Evolutionary conservation across 2,888 invertebrate genomes (phyloP).

Genomic region (Dione vanillae): DNA sequence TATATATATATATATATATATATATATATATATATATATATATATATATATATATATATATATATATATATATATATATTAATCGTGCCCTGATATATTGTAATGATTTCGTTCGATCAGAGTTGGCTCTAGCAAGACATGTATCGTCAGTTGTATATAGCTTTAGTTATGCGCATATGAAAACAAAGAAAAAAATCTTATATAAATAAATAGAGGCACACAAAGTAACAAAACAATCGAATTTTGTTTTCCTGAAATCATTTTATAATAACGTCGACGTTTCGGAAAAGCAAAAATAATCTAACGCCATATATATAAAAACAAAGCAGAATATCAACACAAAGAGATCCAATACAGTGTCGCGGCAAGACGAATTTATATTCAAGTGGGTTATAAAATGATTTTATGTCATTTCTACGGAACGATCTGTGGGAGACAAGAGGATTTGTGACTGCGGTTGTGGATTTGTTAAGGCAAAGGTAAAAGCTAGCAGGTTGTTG

Average conservation of each 20-base stretch:
- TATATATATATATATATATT: no score
- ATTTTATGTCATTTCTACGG: slow-evolving; percentile 55
- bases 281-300: slow-evolving; percentile 4
- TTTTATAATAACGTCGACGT: neutral
- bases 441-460: slow-evolving; percentile 63
- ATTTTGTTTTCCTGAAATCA: neutral
- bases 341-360: slow-evolving; percentile 41
- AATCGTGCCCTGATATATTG: no score
- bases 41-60: no score
- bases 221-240: neutral
- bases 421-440: slow-evolving; percentile 58
- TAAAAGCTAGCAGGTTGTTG: slow-evolving; percentile 12
- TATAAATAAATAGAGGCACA: neutral
- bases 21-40: no score
- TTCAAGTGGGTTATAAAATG: slow-evolving; percentile 44
- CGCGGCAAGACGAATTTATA: slow-evolving; percentile 40
- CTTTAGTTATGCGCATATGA: no score
- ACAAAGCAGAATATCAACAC: slow-evolving; percentile 11
- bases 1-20: no score
- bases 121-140: no score
- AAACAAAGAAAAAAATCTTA: neutral
- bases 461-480: slow-evolving; percentile 43
- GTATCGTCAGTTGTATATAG: no score
- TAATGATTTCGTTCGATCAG: no score
- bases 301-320: slow-evolving; percentile 10